Evolutionary conservation across 2,888 invertebrate species (phyloP).

Genomic region (Nemapogon koenigi): DNA sequence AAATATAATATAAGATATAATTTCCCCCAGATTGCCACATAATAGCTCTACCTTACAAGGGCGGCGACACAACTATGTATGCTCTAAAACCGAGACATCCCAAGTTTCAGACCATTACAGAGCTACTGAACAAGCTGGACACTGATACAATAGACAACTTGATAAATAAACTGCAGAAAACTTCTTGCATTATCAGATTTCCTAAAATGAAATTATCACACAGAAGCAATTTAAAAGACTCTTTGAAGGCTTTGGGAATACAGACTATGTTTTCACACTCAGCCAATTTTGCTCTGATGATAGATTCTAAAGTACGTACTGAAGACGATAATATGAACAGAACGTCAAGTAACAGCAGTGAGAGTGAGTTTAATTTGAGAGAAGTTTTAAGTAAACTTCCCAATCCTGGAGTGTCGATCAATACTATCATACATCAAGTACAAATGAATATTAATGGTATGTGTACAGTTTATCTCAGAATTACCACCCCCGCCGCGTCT

Average conservation of each 20-base stretch:
- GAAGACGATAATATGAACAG: slow-evolving; percentile 29
- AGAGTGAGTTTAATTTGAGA: slow-evolving; percentile 18
- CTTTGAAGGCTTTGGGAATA: slow-evolving; percentile 67
- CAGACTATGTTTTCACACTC: slow-evolving; percentile 67
- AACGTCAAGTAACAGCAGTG: slow-evolving; percentile 20
- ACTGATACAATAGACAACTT: slow-evolving; percentile 51
- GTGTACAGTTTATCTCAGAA: slow-evolving; percentile 16
- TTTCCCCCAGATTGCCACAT: slow-evolving; percentile 68
- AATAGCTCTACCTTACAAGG: slow-evolving; percentile 75
- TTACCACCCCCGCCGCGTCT: no score
- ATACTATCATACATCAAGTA: slow-evolving; percentile 71
- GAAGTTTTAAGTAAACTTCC: slow-evolving; percentile 30
- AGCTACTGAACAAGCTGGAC: slow-evolving; percentile 53
- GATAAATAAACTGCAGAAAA: slow-evolving; percentile 45
- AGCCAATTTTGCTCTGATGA: slow-evolving; percentile 74
- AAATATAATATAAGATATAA: no score
- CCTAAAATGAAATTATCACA: slow-evolving; percentile 77
- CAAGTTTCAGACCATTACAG: slow-evolving; percentile 40
- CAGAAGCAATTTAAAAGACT: slow-evolving; percentile 56
- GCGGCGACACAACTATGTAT: slow-evolving; percentile 69
- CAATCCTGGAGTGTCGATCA: slow-evolving; percentile 69
- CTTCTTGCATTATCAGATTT: slow-evolving; percentile 62
- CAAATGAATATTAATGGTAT: slow-evolving; percentile 66
- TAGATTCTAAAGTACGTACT: slow-evolving; percentile 25
- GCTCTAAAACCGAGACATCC: slow-evolving; percentile 66